A percentile compares a stretch with the other conserved stretches of the same genome.
Evolutionary conservation across 2,797 vertebrate genomes (phyloP).

Genomic region (Holocentrus rufus): DNA sequence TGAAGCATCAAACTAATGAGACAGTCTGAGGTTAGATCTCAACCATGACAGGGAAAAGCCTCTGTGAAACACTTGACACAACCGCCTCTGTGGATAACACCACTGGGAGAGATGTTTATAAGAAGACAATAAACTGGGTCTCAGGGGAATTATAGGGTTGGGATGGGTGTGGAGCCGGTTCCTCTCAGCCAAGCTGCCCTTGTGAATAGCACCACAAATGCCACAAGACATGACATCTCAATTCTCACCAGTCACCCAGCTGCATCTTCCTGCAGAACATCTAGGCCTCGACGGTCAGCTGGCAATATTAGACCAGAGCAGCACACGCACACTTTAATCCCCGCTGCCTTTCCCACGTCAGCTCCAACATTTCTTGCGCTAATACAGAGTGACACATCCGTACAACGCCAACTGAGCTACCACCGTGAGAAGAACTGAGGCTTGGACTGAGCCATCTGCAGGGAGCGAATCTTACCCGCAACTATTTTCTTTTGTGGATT

Average conservation of each 20-base stretch:
- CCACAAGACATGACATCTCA: conserved; percentile 59
- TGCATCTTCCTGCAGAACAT: neutral
- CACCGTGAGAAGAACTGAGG: conserved; percentile 2
- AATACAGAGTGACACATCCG: conserved; percentile 1
- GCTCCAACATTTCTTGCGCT: neutral
- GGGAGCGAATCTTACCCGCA: conserved; percentile 26
- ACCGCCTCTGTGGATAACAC: conserved; percentile 66
- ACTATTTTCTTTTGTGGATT: conserved; percentile 42
- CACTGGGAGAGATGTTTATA: conserved; percentile 69
- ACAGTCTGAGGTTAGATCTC: conserved; percentile 51
- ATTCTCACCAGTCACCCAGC: conserved; percentile 26
- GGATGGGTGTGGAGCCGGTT: conserved; percentile 69
- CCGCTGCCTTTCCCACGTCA: neutral
- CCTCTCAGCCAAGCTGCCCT: conserved; percentile 52
- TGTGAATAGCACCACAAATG: conserved; percentile 48
- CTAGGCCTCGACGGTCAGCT: neutral
- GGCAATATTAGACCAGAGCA: neutral
- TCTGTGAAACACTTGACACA: conserved; percentile 62
- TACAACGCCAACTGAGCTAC: neutral
- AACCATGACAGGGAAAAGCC: conserved; percentile 50
- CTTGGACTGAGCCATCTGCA: conserved; percentile 14
- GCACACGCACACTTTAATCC: neutral
- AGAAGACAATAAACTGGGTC: conserved; percentile 74
- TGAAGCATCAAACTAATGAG: conserved; percentile 44
- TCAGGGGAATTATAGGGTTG: conserved; percentile 71